Evolutionary conservation across 2,113 vertebrate species (phyloP), one percentile per base, ranked within the genome.

Genomic region (Chaetops frenatus): DNA sequence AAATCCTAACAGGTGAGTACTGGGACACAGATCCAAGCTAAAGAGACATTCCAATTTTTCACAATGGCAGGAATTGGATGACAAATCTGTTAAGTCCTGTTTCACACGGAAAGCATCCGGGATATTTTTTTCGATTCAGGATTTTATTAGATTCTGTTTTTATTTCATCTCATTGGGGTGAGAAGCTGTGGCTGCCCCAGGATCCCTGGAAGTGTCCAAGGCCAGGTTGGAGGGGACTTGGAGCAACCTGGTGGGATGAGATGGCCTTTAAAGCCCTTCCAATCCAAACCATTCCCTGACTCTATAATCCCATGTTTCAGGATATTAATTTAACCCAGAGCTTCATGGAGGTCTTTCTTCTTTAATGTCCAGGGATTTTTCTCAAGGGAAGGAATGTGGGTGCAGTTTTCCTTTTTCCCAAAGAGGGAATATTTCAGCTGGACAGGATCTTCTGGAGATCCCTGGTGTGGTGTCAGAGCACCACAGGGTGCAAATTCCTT

Each of bases 391-490:
- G 48, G 28, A 31, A 35, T 23, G 10, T 7, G 23, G 8, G 3
- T 20, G 8, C 7, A 29, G 9, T 45, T 72, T 45, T 50, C 15
- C 1, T 23, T 58, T 72, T 64, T 18, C 47, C 51, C 12, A 12
- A 22, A 11, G 2, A n/a, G 14, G 56, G 64, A 44, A 27, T 4
- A 6, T 12, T 58, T 44, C 16, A 40, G 27, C 6, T 10, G 69
- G 36, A 22, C 9, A 11, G 47, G 31, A 33, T 35, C 14, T 29
- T 17, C 29, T 8, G 15, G 29, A 57, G 5, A 16, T 27, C 29
- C 4, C 14, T 15, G 21, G 5, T 21, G 42, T 1, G 9, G 12
- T n/a, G 48, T 6, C 4, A 1, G 21, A 31, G 23, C 31, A 25
- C 23, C 11, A 15, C 4, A 33, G 44, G n/a, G 24, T 33, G 61